Base-by-base conservation (phyloP, 2,797 vertebrate genomes). In the Oreortyx pictus region DNA sequence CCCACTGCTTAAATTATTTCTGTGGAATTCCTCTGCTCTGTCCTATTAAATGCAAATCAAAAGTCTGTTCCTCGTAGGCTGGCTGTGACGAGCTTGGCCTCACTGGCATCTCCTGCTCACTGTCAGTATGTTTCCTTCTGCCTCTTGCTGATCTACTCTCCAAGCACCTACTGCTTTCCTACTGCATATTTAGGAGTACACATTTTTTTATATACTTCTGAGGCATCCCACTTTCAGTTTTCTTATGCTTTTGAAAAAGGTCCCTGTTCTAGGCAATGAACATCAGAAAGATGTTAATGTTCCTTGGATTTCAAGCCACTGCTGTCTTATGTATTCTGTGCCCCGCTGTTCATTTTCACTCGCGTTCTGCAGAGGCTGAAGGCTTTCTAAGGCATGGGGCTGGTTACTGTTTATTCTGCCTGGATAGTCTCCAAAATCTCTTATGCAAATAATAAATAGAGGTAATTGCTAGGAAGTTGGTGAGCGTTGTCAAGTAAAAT, bases 361-460 rank as follows among this genome's bases (percentile, higher is more conserved):
- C 37, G 9, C 27, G 16, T 79, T 60, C 18, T 0, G 2, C 35
- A 83, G 52, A 56, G 37, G 14, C 8, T 56, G 24, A 78, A 86
- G 72, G 62, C 76, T 83, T 94, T 92, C 82, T 92, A 87, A 79
- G 82, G 70, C 66, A 86, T 14, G 60, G 12, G 17, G 24, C 90
- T 83, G 24, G 24, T 33, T 78, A 37, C 44, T 56, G 17, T 76
- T 41, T 41, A 13, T 41, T 94, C 39, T 92, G 66, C 60, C 86
- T 88, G 93, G 79, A 81, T 81, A 94, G 84, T 93, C 88, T 88
- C 88, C 89, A 72, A 94, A 89, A 92, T 91, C 56, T 86, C 44
- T 20, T 73, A 89, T 88, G 90, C 86, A 95, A 93, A 93, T 89
- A 93, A 82, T 82, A 87, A 90, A 78, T 46, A 65, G 37, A 35